Conservation (phyloP, 2,888 invertebrate species). For the Adelphocoris suturalis region DNA sequence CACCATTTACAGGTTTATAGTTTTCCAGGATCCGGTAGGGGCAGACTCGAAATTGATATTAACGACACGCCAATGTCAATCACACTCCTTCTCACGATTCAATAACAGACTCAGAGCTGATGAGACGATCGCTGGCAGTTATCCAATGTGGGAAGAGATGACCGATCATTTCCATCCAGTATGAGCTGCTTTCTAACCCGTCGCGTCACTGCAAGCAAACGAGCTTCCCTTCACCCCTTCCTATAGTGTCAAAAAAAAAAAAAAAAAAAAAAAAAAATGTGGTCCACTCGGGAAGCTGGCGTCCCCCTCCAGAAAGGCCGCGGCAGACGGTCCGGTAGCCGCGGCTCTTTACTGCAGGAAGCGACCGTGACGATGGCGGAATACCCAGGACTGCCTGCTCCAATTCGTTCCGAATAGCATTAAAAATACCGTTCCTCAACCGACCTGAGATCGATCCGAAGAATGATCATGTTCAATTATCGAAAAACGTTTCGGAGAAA, state of each 20-base stretch:
- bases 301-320: neutral
- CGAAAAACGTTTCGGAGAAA: neutral
- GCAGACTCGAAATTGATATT: too few species aligned
- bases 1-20: too few species aligned
- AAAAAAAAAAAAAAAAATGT: neutral
- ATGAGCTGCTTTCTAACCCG: constrained; percentile 12
- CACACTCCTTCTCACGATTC: neutral
- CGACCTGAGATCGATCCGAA: neutral
- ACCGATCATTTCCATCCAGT: neutral
- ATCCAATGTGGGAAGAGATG: neutral
- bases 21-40: too few species aligned
- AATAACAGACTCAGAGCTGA: neutral
- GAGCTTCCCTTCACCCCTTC: neutral
- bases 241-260: neutral
- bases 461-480: neutral
- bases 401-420: constrained; percentile 43
- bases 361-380: constrained; percentile 3
- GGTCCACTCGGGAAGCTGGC: constrained; percentile 38
- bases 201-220: neutral
- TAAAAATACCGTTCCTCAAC: constrained; percentile 36
- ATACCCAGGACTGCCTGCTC: constrained; percentile 21
- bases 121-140: neutral
- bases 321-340: constrained; percentile 20
- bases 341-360: constrained; percentile 33
- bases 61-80: neutral